Evolutionary conservation across 2,888 invertebrate species (phyloP), one percentile per base, ranked within the genome.

Genomic region (Dorcus parallelipipedus): DNA sequence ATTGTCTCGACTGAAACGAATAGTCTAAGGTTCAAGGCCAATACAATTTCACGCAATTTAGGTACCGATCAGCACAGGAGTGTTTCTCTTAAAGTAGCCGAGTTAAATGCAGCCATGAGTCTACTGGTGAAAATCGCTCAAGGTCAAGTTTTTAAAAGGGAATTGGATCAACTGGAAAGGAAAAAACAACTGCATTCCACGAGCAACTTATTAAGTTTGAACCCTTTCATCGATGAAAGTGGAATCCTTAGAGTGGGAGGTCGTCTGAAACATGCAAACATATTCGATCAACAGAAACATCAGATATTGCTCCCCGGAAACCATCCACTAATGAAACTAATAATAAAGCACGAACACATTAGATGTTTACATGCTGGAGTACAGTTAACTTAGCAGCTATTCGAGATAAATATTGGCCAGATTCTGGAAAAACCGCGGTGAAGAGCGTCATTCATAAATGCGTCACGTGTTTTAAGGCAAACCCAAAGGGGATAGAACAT

Each of bases 161-260:
- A 58, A 39, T 54, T 33, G 9, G 9, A 26, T 14, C 10, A 23
- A 20, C 8, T 47, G 17, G 20, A 9, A 40, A 38, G 20, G 3
- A 23, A 40, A n/a, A 40, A 17, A 1, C 7, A 39, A 4, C 23
- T 58, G 3, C 8, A 3, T n/a, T 14, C 10, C 20, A n/a, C 40
- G 3, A 45, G 52, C 26, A 38, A 33, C 43, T 9, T 49, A 49
- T 8, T 33, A 9, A 10, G 6, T 20, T 40, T 59, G 20, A 43
- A 52, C 38, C 53, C 53, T 9, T 60, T 57, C 26, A 9, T 60
- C 9, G 57, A 60, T 45, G 33, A 41, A 26, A 17, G 42, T 43
- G 40, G 50, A 9, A n/a, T 60, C 5, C 39, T 60, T 26, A 39
- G 60, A 9, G 56, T 59, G 9, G 52, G 59, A 5, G 56, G 59